Base-by-base conservation (phyloP, 2,888 invertebrate genomes). In the Ischnura elegans region DNA sequence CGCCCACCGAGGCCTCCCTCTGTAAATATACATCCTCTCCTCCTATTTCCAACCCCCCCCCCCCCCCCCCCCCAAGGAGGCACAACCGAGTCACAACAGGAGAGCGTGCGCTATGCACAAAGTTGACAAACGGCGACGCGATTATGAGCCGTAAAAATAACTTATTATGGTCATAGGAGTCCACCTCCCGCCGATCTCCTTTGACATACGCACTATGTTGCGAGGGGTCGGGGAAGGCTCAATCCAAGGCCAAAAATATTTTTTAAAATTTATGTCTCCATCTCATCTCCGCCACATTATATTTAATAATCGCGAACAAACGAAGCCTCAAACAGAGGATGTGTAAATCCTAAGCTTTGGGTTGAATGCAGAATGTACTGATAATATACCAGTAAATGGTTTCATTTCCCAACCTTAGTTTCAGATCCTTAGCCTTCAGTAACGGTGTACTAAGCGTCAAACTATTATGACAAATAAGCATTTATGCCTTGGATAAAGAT, bases 1-100 rank as follows among this genome's bases (percentile, higher is more conserved):
- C 42, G 55, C 90, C 90, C 90, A 90, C 61, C 3, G 19, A 42
- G 45, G 43, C 61, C 61, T 29, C 90, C 87, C 90, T 61, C 55
- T 61, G 43, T 61, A 61, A 55, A n/a, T n/a, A 43, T 90, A 61
- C 45, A 47, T 45, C 55, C 55, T 2, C 55, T n/a, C 47, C n/a
- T 87, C 13, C 25, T 29, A n/a, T n/a, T 61, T 5, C 29, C 46
- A 16, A 29, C 36, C 55, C 51, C 42, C n/a, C 51, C 55, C 55
- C 21, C 25, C 10, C 47, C 16, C 19, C 43, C 55, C 61, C 36
- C 61, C 43, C 43, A 16, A 3, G 43, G 42, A n/a, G 45, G 61
- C 43, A 43, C 55, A 61, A 76, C n/a, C 36, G 76, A 76, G 76
- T 76, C 76, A 76, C 76, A 76, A 76, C 76, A 76, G 29, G 36